Percentiles rank a stretch among this genome's conserved stretches.
Evolutionary conservation across 35 echinoderm and acorn worm species (phyloP).

Genomic region (Ophioderma brevispina): DNA sequence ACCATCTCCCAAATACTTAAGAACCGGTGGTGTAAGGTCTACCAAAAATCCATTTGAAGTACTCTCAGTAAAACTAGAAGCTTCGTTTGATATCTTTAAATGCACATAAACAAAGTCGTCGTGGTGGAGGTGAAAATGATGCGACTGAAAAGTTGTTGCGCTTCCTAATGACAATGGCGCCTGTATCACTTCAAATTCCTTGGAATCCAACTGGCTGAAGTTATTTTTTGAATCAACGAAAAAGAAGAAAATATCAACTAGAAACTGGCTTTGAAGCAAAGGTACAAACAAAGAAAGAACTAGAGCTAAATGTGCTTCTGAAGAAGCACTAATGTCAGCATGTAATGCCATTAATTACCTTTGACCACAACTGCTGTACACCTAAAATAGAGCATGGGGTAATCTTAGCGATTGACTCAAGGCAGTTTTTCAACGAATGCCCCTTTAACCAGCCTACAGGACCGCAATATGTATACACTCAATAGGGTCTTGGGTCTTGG

Average conservation of each 20-base stretch:
- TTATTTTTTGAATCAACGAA: background rate
- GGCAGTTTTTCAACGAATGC: too few relatives aligned
- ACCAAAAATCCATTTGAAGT: slow-evolving; percentile 21
- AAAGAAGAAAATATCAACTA: background rate
- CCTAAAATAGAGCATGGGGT: too few relatives aligned
- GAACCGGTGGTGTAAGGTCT: slow-evolving; percentile 24
- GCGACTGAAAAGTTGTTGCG: slow-evolving; percentile 11
- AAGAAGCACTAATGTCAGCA: too few relatives aligned
- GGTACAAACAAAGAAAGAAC: too few relatives aligned
- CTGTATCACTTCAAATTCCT: slow-evolving; percentile 25
- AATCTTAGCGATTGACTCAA: too few relatives aligned
- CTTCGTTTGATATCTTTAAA: slow-evolving; percentile 22
- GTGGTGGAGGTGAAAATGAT: slow-evolving; percentile 59
- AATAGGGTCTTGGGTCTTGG: too few relatives aligned
- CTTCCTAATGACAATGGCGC: background rate
- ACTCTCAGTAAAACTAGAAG: background rate
- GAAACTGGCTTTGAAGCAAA: background rate
- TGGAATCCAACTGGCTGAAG: background rate
- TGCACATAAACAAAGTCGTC: slow-evolving; percentile 41
- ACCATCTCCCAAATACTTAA: slow-evolving; percentile 30
- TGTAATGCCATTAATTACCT: too few relatives aligned
- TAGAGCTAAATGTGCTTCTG: too few relatives aligned
- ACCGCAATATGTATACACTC: too few relatives aligned
- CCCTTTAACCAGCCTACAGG: too few relatives aligned
- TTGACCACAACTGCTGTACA: too few relatives aligned